These are phyloP conservation scores for Benthochromis sp. DNA, from an alignment of 2,113 vertebrate species.

Conservation along the genomic window DNA sequence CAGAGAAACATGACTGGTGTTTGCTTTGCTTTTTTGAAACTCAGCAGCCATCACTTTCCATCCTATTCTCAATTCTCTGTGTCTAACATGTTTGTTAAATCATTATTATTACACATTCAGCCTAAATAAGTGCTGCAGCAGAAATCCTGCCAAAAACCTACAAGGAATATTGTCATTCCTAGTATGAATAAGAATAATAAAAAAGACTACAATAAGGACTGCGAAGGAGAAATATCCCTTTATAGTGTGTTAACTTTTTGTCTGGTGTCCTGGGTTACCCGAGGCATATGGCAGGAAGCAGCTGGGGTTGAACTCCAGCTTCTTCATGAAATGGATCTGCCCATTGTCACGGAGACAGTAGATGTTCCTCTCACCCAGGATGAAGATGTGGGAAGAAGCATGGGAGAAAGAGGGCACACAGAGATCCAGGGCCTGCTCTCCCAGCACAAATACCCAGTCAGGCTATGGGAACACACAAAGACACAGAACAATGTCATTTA, in stretches of 20 bases:
- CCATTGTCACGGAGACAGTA: conserved; percentile 94
- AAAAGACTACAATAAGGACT: not conserved
- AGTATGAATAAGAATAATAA: not conserved
- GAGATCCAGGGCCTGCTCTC: conserved; percentile 89
- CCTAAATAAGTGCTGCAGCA: not conserved
- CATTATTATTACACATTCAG: not conserved
- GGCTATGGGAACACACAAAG: conserved; percentile 68
- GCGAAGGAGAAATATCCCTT: not conserved
- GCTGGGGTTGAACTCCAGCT: conserved; percentile 90
- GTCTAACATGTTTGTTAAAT: not conserved
- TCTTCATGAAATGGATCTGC: conserved; percentile 97
- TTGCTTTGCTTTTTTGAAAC: not conserved
- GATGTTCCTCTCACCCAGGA: conserved; percentile 92
- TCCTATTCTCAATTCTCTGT: not conserved
- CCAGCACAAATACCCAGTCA: conserved; percentile 90
- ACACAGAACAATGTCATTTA: not conserved
- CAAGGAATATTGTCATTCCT: not conserved
- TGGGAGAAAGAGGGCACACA: conserved; percentile 77
- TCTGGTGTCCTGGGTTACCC: conserved; percentile 48
- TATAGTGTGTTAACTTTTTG: not conserved
- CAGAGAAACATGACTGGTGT: not conserved
- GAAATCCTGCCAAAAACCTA: not conserved
- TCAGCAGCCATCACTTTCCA: not conserved
- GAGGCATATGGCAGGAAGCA: conserved; percentile 92
- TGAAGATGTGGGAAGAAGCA: conserved; percentile 78